Conservation (phyloP, 2,113 vertebrate species). For the Oxyura jamaicensis region DNA sequence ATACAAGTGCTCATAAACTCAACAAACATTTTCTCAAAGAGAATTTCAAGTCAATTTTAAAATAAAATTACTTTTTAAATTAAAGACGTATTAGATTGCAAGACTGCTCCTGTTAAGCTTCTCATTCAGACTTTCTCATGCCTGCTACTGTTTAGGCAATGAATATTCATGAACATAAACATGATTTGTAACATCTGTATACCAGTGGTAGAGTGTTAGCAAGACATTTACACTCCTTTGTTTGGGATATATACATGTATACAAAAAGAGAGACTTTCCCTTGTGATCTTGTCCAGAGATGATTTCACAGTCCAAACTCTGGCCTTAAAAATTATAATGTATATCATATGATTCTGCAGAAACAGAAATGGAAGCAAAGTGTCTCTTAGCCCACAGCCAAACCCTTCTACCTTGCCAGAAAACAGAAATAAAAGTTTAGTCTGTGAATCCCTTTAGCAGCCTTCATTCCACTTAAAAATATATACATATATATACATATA, state of each 20-base stretch:
- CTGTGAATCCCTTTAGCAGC: slow-evolving; percentile 1
- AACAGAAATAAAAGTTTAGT: slow-evolving; percentile 18
- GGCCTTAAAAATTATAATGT: slow-evolving; percentile 22
- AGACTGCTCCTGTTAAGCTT: background rate
- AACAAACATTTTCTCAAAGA: background rate
- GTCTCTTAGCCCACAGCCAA: slow-evolving; percentile 6
- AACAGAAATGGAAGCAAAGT: slow-evolving; percentile 30
- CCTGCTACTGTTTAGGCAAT: slow-evolving; percentile 61
- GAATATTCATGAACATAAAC: slow-evolving; percentile 61
- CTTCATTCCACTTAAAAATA: background rate
- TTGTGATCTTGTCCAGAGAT: slow-evolving; percentile 42
- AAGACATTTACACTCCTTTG: slow-evolving; percentile 44
- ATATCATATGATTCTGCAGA: slow-evolving; percentile 25
- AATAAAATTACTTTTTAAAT: background rate
- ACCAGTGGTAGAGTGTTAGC: background rate
- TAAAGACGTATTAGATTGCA: background rate
- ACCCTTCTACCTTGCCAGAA: slow-evolving; percentile 15
- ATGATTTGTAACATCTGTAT: slow-evolving; percentile 51
- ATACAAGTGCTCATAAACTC: background rate
- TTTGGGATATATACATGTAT: background rate
- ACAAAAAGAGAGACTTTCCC: slow-evolving; percentile 12
- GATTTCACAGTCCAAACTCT: slow-evolving; percentile 21
- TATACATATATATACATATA: too few relatives aligned
- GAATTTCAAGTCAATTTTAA: background rate
- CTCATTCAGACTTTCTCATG: background rate